Evolutionary conservation across 64 coral and sea anemone species (phyloP).

Genomic region (Porites lutea): DNA sequence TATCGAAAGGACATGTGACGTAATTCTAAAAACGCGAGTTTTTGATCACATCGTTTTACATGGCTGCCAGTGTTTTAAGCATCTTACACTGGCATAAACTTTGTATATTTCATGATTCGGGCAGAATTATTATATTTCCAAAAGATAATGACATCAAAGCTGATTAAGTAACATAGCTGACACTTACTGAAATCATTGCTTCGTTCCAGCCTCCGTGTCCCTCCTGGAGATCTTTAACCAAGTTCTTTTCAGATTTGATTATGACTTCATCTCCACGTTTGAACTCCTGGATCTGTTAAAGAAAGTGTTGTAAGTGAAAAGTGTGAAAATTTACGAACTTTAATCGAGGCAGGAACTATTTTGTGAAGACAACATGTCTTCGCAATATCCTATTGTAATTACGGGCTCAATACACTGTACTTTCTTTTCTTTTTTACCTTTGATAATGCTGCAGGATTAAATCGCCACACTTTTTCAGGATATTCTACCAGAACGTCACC

Average conservation of each 20-base stretch:
- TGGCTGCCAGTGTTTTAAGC: too few species aligned
- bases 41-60: too few species aligned
- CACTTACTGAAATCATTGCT: constrained; percentile 50
- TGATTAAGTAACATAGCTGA: not conserved
- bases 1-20: too few species aligned
- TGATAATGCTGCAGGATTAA: constrained; percentile 39
- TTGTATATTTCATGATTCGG: too few species aligned
- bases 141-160: not conserved
- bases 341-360: too few species aligned
- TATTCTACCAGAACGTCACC: constrained; percentile 70
- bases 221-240: constrained; percentile 57
- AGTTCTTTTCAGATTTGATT: constrained; percentile 35
- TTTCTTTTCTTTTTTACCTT: constrained; percentile 32
- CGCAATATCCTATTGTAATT: too few species aligned
- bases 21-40: too few species aligned
- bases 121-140: too few species aligned
- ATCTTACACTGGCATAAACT: too few species aligned
- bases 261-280: constrained; percentile 51
- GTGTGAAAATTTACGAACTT: too few species aligned
- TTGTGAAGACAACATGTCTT: too few species aligned
- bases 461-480: constrained; percentile 40
- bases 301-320: not conserved
- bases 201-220: constrained; percentile 75
- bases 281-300: constrained; percentile 14
- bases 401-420: too few species aligned